Evolutionary conservation across 2,888 invertebrate genomes (phyloP).

Genomic region (Cephus rjabovi): DNA sequence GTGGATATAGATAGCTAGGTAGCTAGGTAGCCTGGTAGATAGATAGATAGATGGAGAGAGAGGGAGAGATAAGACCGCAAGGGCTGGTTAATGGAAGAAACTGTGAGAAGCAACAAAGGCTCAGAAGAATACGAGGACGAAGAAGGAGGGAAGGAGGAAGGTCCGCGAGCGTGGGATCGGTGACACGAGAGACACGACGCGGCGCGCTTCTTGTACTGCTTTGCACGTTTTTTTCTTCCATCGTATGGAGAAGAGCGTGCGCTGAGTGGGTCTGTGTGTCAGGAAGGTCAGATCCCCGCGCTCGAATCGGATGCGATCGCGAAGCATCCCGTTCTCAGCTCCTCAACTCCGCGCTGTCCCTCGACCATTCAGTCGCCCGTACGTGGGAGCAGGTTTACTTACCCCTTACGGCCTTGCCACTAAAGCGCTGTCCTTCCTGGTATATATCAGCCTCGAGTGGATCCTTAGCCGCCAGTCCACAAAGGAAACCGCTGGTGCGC

Average conservation of each 20-base stretch:
- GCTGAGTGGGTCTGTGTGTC: conserved; percentile 65
- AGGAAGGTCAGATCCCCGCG: conserved; percentile 60
- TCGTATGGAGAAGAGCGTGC: not conserved
- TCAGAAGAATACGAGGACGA: too few relatives aligned
- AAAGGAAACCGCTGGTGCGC: too few relatives aligned
- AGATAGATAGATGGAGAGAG: not conserved
- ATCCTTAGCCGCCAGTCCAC: too few relatives aligned
- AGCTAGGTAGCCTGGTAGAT: not conserved
- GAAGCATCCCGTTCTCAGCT: conserved; percentile 23
- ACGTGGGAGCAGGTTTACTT: conserved; percentile 47
- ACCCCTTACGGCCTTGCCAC: conserved; percentile 43
- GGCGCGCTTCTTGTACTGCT: not conserved
- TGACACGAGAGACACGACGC: not conserved
- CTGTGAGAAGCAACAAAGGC: conserved; percentile 10
- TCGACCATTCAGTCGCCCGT: conserved; percentile 13
- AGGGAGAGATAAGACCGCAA: conserved; percentile 9
- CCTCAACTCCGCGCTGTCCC: conserved; percentile 8
- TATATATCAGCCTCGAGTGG: conserved; percentile 49
- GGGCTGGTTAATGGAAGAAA: conserved; percentile 1
- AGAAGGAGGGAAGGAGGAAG: not conserved
- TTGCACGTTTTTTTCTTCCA: too few relatives aligned
- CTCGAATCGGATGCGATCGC: conserved; percentile 24
- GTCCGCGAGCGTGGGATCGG: conserved; percentile 8
- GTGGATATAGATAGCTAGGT: not conserved
- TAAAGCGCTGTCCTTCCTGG: conserved; percentile 32